These are phyloP conservation scores for Antheraea yamamai DNA, from an alignment of 2,888 invertebrate genomes.

Conservation along the genomic window DNA sequence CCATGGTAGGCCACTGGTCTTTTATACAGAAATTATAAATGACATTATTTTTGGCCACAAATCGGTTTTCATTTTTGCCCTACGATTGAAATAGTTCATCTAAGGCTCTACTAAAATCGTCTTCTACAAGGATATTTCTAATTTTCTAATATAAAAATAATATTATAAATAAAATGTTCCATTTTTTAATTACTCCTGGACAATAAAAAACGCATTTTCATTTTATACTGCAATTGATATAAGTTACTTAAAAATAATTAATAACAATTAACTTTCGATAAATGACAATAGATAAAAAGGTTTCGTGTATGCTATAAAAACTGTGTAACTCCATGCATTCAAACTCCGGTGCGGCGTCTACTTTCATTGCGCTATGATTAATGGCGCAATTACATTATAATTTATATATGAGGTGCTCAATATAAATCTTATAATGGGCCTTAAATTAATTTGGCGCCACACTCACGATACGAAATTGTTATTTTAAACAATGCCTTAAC, in stretches of 20 bases:
- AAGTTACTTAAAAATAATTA: not conserved
- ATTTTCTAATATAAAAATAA: too few species aligned
- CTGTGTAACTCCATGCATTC: not conserved
- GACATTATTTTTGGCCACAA: too few species aligned
- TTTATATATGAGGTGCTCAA: not conserved
- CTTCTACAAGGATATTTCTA: too few species aligned
- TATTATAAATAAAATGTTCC: too few species aligned
- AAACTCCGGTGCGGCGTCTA: not conserved
- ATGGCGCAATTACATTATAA: constrained; percentile 1
- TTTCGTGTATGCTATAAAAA: not conserved
- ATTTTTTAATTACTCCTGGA: too few species aligned
- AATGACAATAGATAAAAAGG: not conserved
- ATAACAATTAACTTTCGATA: not conserved
- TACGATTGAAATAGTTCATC: too few species aligned
- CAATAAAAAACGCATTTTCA: too few species aligned
- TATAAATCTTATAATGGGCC: constrained; percentile 10
- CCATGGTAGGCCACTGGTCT: too few species aligned
- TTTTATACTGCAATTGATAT: too few species aligned
- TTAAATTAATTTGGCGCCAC: constrained; percentile 17
- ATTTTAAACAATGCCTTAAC: constrained; percentile 19
- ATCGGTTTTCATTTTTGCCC: too few species aligned
- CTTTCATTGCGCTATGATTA: constrained; percentile 3
- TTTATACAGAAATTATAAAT: too few species aligned
- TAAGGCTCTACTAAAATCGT: too few species aligned
- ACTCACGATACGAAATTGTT: not conserved